Percentiles rank a stretch among this genome's conserved stretches.
phyloP scores from a whole-genome alignment of 2,797 vertebrate genomes.

The Alosa sapidissima region DNA sequence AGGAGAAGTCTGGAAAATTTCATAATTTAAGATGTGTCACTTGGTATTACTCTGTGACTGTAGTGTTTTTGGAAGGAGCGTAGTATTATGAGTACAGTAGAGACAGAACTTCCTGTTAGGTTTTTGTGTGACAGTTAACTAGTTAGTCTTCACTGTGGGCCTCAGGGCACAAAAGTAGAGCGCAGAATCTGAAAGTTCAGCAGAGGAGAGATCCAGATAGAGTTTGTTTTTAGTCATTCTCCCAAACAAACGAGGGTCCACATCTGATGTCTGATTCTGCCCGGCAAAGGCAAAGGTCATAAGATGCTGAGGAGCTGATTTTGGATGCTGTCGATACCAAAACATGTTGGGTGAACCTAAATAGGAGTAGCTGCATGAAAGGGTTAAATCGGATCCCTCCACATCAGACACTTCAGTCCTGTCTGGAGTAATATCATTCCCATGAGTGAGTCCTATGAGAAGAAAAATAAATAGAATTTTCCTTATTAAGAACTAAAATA shows the following conservation, averaged over 20 bases:
- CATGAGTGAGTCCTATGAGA: background rate
- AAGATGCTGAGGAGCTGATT: slow-evolving; percentile 12
- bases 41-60: too few relatives aligned
- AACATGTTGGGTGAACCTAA: background rate
- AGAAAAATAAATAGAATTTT: background rate
- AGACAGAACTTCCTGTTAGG: background rate
- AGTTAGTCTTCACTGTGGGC: slow-evolving; percentile 33
- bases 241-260: background rate
- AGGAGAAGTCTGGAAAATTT: too few relatives aligned
- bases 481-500: too few relatives aligned
- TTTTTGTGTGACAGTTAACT: background rate
- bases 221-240: background rate
- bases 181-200: background rate
- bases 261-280: background rate
- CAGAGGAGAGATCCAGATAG: too few relatives aligned
- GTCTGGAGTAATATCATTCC: background rate
- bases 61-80: too few relatives aligned
- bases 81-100: too few relatives aligned
- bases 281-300: background rate
- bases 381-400: slow-evolving; percentile 5
- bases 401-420: background rate
- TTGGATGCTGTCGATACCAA: slow-evolving; percentile 41
- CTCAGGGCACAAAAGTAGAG: background rate
- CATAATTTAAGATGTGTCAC: too few relatives aligned
- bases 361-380: slow-evolving; percentile 39